phyloP scores from a whole-genome alignment of 1,140 invertebrate genomes.

The Eueides isabella region DNA sequence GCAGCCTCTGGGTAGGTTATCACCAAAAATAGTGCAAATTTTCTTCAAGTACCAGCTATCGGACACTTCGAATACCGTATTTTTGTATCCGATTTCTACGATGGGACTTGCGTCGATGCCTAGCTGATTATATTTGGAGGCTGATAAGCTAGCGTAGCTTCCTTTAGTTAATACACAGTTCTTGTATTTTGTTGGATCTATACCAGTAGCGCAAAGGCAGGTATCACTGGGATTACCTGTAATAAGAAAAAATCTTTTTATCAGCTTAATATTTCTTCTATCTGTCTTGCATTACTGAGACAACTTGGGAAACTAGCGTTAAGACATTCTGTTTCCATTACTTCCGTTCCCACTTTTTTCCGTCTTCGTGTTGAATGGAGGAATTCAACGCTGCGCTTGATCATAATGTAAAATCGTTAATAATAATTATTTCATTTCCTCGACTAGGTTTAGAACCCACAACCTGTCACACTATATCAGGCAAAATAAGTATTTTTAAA shows the following conservation, averaged over 20 bases:
- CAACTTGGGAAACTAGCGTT: too few species aligned
- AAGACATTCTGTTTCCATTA: too few species aligned
- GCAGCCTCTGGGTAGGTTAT: constrained; percentile 52
- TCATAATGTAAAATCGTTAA: too few species aligned
- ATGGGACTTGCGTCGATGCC: constrained; percentile 48
- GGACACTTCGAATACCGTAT: constrained; percentile 51
- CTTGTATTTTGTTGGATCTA: constrained; percentile 47
- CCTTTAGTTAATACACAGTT: constrained; percentile 50
- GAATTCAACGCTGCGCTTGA: too few species aligned
- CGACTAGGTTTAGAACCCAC: too few species aligned
- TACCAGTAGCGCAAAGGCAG: constrained; percentile 51
- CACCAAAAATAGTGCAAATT: constrained; percentile 55
- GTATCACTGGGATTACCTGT: constrained; percentile 43
- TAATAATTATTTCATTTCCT: too few species aligned
- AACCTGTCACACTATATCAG: too few species aligned
- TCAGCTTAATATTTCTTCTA: too few species aligned
- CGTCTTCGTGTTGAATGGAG: too few species aligned
- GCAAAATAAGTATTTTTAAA: too few species aligned
- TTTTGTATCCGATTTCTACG: constrained; percentile 49
- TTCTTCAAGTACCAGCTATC: constrained; percentile 59
- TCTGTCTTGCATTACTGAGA: too few species aligned
- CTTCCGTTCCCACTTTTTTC: too few species aligned
- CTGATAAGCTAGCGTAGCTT: constrained; percentile 40
- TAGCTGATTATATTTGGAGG: constrained; percentile 43
- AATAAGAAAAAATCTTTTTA: constrained; percentile 16